phyloP scores from a whole-genome alignment of 2,888 invertebrate species.

The Lochmaea crataegi region DNA sequence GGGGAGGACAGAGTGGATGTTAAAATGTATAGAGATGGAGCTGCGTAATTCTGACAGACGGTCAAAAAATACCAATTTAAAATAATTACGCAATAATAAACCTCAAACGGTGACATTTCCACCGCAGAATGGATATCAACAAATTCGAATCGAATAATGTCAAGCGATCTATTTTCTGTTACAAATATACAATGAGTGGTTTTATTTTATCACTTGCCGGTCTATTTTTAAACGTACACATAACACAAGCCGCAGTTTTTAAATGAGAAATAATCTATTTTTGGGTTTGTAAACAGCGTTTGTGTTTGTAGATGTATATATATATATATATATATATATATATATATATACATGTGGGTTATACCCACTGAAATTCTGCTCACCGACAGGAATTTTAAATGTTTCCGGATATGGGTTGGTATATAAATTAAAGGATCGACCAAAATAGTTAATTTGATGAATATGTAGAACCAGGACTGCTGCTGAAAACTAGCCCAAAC shows the following conservation, averaged over 20 bases:
- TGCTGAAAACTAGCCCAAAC: too few relatives aligned
- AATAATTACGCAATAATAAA: too few relatives aligned
- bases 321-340: background rate
- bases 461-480: too few relatives aligned
- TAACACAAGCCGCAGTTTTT: background rate
- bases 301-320: background rate
- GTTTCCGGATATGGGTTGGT: background rate
- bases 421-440: background rate
- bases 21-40: too few relatives aligned
- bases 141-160: too few relatives aligned
- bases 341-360: background rate
- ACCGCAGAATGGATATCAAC: too few relatives aligned
- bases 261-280: background rate
- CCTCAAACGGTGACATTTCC: too few relatives aligned
- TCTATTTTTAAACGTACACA: background rate
- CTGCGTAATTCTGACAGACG: too few relatives aligned
- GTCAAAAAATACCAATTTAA: too few relatives aligned
- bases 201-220: background rate
- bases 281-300: background rate
- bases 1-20: too few relatives aligned
- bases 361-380: background rate
- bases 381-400: background rate
- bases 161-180: background rate
- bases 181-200: background rate
- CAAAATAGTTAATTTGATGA: background rate